A percentile compares a stretch with the other conserved stretches of the same genome.
These are phyloP conservation scores for Ctenosaura bakeri DNA, from an alignment of 2,797 vertebrate species.

Conservation along the genomic window DNA sequence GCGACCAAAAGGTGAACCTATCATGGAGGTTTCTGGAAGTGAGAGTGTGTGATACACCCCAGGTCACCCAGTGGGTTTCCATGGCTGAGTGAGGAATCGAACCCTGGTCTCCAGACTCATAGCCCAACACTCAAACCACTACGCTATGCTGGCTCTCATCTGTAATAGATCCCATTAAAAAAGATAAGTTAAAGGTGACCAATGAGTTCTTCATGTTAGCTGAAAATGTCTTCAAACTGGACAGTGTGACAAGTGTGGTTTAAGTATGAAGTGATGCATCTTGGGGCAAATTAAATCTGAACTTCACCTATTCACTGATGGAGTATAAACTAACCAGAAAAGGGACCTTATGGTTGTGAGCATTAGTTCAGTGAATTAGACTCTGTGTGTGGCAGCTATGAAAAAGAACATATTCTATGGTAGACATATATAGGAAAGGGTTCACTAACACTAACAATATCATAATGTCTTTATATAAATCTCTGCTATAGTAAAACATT, in stretches of 20 bases:
- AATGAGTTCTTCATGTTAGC: neutral
- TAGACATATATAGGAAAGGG: neutral
- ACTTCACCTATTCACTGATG: neutral
- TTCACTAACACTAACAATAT: neutral
- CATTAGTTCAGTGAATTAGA: neutral
- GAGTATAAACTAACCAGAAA: neutral
- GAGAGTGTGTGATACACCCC: too few species aligned
- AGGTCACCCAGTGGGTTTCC: too few species aligned
- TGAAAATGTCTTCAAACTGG: neutral
- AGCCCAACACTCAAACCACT: too few species aligned
- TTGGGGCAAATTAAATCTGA: neutral
- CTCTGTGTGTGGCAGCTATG: neutral
- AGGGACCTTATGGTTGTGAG: neutral
- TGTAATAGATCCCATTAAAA: neutral
- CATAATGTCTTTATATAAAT: neutral
- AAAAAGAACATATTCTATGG: neutral
- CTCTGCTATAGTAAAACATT: neutral
- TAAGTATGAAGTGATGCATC: neutral
- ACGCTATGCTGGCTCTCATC: too few species aligned
- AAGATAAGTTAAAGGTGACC: neutral
- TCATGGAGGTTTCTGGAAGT: too few species aligned
- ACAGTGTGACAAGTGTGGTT: neutral
- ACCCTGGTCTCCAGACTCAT: too few species aligned
- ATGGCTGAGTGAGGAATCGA: too few species aligned
- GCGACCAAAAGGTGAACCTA: too few species aligned